Evolutionary conservation across 2,888 invertebrate genomes (phyloP).

Genomic region (Sicus ferrugineus): DNA sequence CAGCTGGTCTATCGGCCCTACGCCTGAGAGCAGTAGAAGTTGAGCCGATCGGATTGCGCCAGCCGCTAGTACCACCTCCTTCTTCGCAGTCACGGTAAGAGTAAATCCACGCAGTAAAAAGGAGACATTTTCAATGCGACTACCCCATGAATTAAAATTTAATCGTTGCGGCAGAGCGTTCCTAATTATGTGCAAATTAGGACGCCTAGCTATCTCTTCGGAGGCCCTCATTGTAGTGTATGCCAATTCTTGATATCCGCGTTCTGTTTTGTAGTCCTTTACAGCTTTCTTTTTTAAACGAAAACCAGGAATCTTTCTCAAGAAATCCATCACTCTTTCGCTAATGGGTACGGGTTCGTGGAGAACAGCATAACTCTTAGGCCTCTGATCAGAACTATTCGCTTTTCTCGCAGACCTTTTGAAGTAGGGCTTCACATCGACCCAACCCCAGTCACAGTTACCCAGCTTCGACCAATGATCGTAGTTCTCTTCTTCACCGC

Average conservation of each 20-base stretch:
- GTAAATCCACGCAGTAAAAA: constrained; percentile 65
- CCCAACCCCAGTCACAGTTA: constrained; percentile 74
- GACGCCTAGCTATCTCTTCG: constrained; percentile 66
- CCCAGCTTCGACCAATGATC: constrained; percentile 71
- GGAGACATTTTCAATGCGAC: constrained; percentile 65
- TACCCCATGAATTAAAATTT: constrained; percentile 63
- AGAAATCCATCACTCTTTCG: constrained; percentile 63
- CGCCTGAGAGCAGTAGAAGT: constrained; percentile 58
- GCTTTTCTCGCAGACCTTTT: constrained; percentile 71
- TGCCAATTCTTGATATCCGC: constrained; percentile 66
- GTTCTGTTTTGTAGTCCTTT: constrained; percentile 74
- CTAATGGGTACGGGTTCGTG: constrained; percentile 55
- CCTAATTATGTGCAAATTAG: constrained; percentile 71
- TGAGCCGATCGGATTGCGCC: constrained; percentile 59
- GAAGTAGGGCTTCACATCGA: constrained; percentile 80
- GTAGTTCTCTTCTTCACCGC: constrained; percentile 72
- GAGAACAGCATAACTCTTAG: constrained; percentile 63
- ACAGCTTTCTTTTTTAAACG: constrained; percentile 65
- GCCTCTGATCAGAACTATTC: constrained; percentile 45
- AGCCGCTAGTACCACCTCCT: constrained; percentile 58
- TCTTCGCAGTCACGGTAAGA: constrained; percentile 44
- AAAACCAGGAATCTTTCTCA: constrained; percentile 66
- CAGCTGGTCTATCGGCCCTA: constrained; percentile 54
- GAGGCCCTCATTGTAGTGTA: constrained; percentile 72
- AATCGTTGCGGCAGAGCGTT: constrained; percentile 68